A percentile compares a stretch with the other conserved stretches of the same genome.
These are phyloP conservation scores for Cremastinae sp. DNA, from an alignment of 2,888 invertebrate species.

Conservation along the genomic window DNA sequence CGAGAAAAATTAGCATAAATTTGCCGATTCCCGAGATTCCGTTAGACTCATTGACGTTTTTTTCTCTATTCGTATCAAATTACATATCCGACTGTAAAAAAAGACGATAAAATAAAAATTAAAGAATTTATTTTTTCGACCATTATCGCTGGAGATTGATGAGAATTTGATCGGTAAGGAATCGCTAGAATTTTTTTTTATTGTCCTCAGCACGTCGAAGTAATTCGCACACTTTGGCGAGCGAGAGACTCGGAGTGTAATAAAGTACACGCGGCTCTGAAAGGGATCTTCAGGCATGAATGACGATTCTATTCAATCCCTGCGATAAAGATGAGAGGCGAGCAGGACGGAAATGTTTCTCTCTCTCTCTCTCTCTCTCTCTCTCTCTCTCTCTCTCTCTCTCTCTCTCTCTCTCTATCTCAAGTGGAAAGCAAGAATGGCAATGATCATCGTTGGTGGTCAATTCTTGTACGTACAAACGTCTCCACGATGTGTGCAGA, in stretches of 20 bases:
- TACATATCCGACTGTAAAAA: no score
- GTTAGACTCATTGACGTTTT: no score
- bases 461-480: constrained; percentile 40
- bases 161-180: not conserved
- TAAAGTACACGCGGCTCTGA: constrained; percentile 41
- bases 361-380: constrained; percentile 35
- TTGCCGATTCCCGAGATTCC: no score
- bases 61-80: no score
- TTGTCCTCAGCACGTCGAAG: no score
- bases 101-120: no score
- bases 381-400: constrained; percentile 39
- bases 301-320: constrained; percentile 55
- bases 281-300: constrained; percentile 48
- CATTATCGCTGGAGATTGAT: not conserved
- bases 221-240: not conserved
- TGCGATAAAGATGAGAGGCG: constrained; percentile 41
- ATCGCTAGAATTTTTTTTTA: not conserved
- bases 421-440: constrained; percentile 15
- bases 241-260: constrained; percentile 1
- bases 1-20: no score
- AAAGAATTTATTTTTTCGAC: not conserved
- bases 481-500: constrained; percentile 36
- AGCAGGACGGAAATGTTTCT: constrained; percentile 51
- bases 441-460: constrained; percentile 48
- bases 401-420: constrained; percentile 38